Base-by-base conservation (phyloP, 2,888 invertebrate species). In the Ochlodes sylvanus region DNA sequence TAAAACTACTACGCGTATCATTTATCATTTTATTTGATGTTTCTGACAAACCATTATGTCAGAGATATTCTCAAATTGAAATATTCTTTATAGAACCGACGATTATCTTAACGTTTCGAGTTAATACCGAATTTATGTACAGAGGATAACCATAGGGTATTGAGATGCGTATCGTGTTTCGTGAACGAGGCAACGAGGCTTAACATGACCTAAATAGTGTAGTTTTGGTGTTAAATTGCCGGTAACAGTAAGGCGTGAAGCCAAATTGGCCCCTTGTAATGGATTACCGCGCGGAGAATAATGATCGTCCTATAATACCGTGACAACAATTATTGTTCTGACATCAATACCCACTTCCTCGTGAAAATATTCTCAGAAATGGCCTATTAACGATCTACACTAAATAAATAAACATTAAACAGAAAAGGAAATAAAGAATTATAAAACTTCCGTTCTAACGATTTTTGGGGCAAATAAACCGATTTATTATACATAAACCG, bases 161-260 rank as follows among this genome's bases (percentile, higher is more conserved):
- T 75, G 73, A 75, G 76, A 79, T 79, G 78, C 77, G 77, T 80
- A 81, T 82, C 80, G 81, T 80, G 79, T 80, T 83, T 83, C 47
- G 10, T 21, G 47, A 62, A 41, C 12, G 38, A 57, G 68, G 62
- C 19, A 56, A 27, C 19, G 47, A 57, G 68, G 62, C n/a, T 15
- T 67, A 81, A 79, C 77, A 71, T 84, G 87, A 84, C 88, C 88
- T 76, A 84, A 83, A 84, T 87, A 76, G 74, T 70, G 76, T 71
- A 73, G 70, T 57, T 74, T 65, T 71, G 79, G 12, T 52, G 78
- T 81, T 83, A 80, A 81, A 77, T 83, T 81, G 83, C 82, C 82
- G 79, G 79, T 78, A 74, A 77, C 70, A 78, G 79, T 80, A 79
- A 80, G 34, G 44, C 12, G 44, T 55, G 61, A 42, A 32, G 19